Evolutionary conservation across 1,140 invertebrate genomes (phyloP).

Genomic region (Whitmania pigra): DNA sequence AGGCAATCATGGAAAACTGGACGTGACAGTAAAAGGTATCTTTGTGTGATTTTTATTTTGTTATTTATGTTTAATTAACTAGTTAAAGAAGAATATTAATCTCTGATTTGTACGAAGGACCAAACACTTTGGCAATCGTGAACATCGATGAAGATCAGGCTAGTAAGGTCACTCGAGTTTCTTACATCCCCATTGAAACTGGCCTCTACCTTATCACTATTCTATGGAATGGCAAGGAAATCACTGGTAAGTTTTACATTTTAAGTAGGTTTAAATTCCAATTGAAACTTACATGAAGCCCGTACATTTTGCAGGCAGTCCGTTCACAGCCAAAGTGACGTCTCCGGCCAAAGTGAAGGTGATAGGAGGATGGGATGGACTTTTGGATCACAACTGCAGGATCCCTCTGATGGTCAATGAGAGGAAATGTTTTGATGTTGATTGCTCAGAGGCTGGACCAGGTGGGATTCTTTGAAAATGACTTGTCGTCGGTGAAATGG

Average conservation of each 20-base stretch:
- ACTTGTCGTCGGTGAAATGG: no score
- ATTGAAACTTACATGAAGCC: not conserved
- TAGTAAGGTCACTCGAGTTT: conserved; percentile 50
- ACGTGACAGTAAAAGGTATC: conserved; percentile 37
- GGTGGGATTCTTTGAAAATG: conserved; percentile 37
- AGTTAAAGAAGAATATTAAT: not conserved
- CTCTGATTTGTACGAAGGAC: conserved; percentile 4
- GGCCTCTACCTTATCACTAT: conserved; percentile 60
- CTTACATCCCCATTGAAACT: conserved; percentile 57
- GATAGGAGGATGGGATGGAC: conserved; percentile 56
- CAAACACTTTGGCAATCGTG: conserved; percentile 8
- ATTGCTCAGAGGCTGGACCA: conserved; percentile 53
- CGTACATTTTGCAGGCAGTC: conserved; percentile 47
- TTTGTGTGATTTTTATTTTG: not conserved
- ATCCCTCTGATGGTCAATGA: conserved; percentile 54
- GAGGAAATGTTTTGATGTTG: conserved; percentile 50
- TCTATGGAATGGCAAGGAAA: conserved; percentile 56
- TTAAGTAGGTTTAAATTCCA: not conserved
- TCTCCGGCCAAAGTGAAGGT: conserved; percentile 53
- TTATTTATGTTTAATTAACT: not conserved
- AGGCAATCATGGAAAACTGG: conserved; percentile 37
- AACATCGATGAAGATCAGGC: conserved; percentile 35
- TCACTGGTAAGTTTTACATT: conserved; percentile 42
- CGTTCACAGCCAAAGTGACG: conserved; percentile 59
- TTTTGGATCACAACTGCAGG: conserved; percentile 56